Base-by-base conservation (phyloP, 1,140 invertebrate genomes). In the Drosophila nikananu region DNA sequence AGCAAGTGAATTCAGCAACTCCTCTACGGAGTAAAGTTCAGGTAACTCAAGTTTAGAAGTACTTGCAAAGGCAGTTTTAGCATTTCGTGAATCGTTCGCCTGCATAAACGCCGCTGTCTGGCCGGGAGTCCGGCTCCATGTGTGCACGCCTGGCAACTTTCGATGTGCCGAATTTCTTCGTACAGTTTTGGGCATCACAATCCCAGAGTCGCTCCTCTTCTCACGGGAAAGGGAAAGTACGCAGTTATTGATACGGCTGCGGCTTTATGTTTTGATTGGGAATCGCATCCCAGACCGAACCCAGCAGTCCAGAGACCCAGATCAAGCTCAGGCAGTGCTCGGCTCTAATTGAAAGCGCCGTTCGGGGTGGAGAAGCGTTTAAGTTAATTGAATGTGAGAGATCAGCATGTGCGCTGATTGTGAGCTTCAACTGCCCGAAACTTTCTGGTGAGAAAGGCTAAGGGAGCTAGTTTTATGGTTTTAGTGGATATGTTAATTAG, bases 121-220 rank as follows among this genome's bases (percentile, higher is more conserved):
- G 35, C 10, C 17, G 74, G 59, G 41, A 48, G 46, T 49, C 62
- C 49, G 21, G 19, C 6, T 7, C 2, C 61, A 25, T 73, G 61
- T 67, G 62, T 48, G 61, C 63, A 67, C 64, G 57, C 65, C 54
- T 44, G 54, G 48, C 84, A 89, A 89, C 84, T 89, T 89, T 89
- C 84, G 84, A 89, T 89, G 84, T 89, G 84, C 84, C 67, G 84
- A 84, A 89, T 89, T 89, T 87, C 73, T 89, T 89, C 83, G 83
- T 86, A 86, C 62, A 82, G 79, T 86, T 87, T 87, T 63, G 58
- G 64, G 61, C 72, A 66, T 77, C 60, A 60, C 64, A 42, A 23
- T 30, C 23, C 67, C 23, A 61, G 37, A 60, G 70, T 32, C 32
- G 42, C 46, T 39, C 46, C 63, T 64, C 67, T 72, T 67, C 64